phyloP scores from a whole-genome alignment of 2,113 vertebrate genomes.

The Cochlearius cochlearius region DNA sequence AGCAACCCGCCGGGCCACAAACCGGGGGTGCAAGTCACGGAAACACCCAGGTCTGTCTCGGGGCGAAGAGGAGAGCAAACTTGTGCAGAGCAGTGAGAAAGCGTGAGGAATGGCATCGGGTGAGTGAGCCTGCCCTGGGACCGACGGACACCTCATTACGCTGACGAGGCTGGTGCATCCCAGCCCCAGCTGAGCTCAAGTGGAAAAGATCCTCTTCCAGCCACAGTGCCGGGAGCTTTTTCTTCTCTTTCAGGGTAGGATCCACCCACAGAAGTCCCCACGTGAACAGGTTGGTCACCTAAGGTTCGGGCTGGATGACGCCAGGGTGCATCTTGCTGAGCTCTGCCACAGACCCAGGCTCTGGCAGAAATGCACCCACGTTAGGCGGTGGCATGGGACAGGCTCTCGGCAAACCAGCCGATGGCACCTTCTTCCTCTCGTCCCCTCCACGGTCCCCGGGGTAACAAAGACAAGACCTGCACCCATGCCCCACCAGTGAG shows the following conservation, averaged over 20 bases:
- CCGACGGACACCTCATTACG: fast-evolving
- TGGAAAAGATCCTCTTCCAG: not conserved
- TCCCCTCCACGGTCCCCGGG: not conserved
- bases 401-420: not conserved
- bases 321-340: not conserved
- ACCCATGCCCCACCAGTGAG: not conserved
- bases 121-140: fast-evolving
- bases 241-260: not conserved
- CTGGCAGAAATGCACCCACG: not conserved
- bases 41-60: not conserved
- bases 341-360: fast-evolving
- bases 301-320: not conserved
- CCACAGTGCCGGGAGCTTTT: not conserved
- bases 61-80: not conserved
- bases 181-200: not conserved
- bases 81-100: not conserved
- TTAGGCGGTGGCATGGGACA: not conserved
- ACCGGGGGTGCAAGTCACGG: not conserved
- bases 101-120: fast-evolving
- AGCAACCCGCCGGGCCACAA: not conserved
- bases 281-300: fast-evolving
- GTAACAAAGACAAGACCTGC: not conserved
- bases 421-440: not conserved
- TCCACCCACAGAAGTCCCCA: not conserved
- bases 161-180: not conserved